phyloP scores from a whole-genome alignment of 2,113 vertebrate genomes.

The Silurus meridionalis region DNA sequence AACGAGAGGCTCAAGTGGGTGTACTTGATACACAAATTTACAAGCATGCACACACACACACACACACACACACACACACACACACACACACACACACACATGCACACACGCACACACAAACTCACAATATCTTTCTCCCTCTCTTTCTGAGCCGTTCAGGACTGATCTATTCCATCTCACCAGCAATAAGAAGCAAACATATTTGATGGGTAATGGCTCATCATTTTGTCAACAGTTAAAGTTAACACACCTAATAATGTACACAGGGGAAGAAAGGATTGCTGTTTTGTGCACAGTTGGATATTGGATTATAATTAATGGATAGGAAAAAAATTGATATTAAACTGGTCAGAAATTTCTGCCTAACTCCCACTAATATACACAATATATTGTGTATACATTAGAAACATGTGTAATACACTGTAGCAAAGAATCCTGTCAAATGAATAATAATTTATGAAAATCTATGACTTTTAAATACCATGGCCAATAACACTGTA shows the following conservation, averaged over 20 bases:
- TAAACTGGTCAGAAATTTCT: not conserved
- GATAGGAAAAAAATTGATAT: not conserved
- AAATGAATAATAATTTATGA: not conserved
- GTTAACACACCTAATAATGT: conserved; percentile 11
- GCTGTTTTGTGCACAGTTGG: not conserved
- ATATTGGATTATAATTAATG: not conserved
- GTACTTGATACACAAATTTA: not conserved
- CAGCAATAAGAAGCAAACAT: conserved; percentile 35
- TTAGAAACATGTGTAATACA: not conserved
- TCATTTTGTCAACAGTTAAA: conserved; percentile 11
- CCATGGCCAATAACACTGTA: not conserved
- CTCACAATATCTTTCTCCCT: not conserved
- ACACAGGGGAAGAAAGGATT: not conserved
- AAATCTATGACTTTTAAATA: not conserved
- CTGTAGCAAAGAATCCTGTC: not conserved
- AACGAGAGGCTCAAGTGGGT: conserved; percentile 2
- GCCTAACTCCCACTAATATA: not conserved
- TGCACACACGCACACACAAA: not conserved
- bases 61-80: not conserved
- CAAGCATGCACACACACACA: conserved; percentile 1
- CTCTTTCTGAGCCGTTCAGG: conserved; percentile 27
- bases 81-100: not conserved
- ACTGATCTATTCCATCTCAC: conserved; percentile 36
- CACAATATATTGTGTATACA: not conserved
- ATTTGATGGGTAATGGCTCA: not conserved